These are phyloP conservation scores for Meloidogyne floridensis DNA, from an alignment of 1,140 invertebrate genomes.

Conservation along the genomic window DNA sequence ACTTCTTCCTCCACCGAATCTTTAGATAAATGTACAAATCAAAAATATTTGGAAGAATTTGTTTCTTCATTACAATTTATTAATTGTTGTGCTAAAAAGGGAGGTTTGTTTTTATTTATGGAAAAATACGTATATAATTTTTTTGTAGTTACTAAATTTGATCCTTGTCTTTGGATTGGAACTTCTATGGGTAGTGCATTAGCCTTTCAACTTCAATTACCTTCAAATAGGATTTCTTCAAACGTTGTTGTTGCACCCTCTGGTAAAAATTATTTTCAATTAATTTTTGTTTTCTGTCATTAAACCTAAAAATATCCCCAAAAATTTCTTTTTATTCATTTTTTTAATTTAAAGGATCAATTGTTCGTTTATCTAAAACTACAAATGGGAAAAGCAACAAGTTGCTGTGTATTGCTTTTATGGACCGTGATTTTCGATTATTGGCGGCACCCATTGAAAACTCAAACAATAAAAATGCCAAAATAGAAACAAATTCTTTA, in stretches of 20 bases:
- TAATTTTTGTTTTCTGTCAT: not conserved
- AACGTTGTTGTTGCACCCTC: constrained; percentile 55
- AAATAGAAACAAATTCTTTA: constrained; percentile 18
- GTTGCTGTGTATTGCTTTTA: constrained; percentile 50
- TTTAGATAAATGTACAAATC: constrained; percentile 24
- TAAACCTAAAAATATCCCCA: too few species aligned
- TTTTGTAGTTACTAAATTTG: constrained; percentile 52
- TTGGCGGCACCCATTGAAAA: constrained; percentile 49
- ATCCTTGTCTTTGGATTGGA: constrained; percentile 60
- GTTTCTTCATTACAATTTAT: constrained; percentile 56
- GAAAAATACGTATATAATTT: constrained; percentile 14
- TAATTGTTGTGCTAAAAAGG: constrained; percentile 51
- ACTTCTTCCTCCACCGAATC: constrained; percentile 32
- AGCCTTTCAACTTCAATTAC: constrained; percentile 59
- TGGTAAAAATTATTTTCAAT: constrained; percentile 35
- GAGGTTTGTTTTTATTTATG: constrained; percentile 44
- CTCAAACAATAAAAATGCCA: constrained; percentile 41
- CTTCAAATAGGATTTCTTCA: constrained; percentile 52
- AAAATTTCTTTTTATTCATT: too few species aligned
- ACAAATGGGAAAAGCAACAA: not conserved
- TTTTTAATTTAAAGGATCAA: constrained; percentile 44
- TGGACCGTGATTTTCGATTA: constrained; percentile 58
- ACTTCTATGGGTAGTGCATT: constrained; percentile 55
- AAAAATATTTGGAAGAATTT: constrained; percentile 39
- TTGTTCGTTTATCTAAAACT: constrained; percentile 51